Base-by-base conservation (phyloP, 2,797 vertebrate species). In the Stomatorhinus walkeri region DNA sequence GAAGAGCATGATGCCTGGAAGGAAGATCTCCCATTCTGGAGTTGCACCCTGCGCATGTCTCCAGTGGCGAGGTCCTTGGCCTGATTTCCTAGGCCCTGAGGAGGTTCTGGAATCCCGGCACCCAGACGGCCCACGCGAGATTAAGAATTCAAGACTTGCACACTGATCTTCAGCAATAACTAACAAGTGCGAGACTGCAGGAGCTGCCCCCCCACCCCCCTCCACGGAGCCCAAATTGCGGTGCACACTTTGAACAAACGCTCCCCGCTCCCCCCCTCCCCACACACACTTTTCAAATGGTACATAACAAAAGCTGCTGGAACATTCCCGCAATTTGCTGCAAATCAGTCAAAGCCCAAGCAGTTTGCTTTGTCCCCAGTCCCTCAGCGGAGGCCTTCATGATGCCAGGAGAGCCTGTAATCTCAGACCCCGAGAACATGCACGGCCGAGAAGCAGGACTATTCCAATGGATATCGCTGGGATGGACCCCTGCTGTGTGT, bases 71-170 rank as follows among this genome's bases (percentile, higher is more conserved):
- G 24, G 12, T 43, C 87, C 64, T 88, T 49, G 46, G 28, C 43
- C 46, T 2, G 87, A 32, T 52, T 40, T 3, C 64, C 4, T 51
- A 14, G 32, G 68, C 22, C 32, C 24, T 0, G 46, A 9, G 49
- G 46, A 24, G 24, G 43, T 14, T 49, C 64, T 32, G 90, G 91
- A 88, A 91, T 90, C 89, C 87, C 88, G 91, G 90, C 94, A 91
- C 91, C 90, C 93, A 94, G 94, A 94, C 92, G 93, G 92, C 92
- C 92, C 91, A 81, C 49, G 89, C 84, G 90, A 91, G 93, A 94
- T 95, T 93, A 94, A 94, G 92, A 90, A 93, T 94, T 93, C 92
- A 92, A 52, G 51, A 19, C 87, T 5, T 48, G 61, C 89, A 59
- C 19, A 22, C 51, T 19, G 76, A 83, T 51, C 54, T 84, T 48